These are phyloP conservation scores for Corvus cornix DNA, from an alignment of 2,113 vertebrate genomes.

Conservation along the genomic window DNA sequence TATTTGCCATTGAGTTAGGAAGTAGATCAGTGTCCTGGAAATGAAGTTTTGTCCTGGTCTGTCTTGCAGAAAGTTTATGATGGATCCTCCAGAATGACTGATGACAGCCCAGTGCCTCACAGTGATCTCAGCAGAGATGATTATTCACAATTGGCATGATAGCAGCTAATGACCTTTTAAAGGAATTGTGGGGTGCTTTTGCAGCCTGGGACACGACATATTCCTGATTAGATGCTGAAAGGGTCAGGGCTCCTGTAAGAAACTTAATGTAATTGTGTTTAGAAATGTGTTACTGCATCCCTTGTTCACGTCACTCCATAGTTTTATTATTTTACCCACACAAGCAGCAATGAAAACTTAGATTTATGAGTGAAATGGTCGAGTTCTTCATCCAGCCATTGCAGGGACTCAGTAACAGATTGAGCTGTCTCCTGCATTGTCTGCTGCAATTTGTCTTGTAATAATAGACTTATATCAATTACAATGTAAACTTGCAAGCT, in stretches of 20 bases:
- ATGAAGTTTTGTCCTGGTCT: neutral
- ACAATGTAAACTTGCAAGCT: conserved; percentile 27
- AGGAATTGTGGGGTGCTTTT: neutral
- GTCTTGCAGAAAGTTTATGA: neutral
- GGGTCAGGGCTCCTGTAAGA: neutral
- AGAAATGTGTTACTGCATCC: neutral
- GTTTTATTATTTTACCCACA: conserved; percentile 47
- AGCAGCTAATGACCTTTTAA: neutral
- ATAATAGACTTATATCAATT: conserved; percentile 45
- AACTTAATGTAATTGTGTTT: neutral
- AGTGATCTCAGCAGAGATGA: neutral
- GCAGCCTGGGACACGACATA: neutral
- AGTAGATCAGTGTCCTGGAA: neutral
- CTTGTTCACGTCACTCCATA: neutral
- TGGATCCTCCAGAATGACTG: neutral
- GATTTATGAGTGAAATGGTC: conserved; percentile 16
- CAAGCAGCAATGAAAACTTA: neutral
- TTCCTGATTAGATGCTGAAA: neutral
- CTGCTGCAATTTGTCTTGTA: conserved; percentile 46
- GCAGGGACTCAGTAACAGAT: conserved; percentile 50
- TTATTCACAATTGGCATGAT: neutral
- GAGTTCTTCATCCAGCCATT: conserved; percentile 20
- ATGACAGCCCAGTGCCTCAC: neutral
- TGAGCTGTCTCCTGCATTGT: conserved; percentile 47
- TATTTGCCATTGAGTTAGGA: neutral